phyloP scores from a whole-genome alignment of 1,140 invertebrate species.

The Zaprionus africanus region DNA sequence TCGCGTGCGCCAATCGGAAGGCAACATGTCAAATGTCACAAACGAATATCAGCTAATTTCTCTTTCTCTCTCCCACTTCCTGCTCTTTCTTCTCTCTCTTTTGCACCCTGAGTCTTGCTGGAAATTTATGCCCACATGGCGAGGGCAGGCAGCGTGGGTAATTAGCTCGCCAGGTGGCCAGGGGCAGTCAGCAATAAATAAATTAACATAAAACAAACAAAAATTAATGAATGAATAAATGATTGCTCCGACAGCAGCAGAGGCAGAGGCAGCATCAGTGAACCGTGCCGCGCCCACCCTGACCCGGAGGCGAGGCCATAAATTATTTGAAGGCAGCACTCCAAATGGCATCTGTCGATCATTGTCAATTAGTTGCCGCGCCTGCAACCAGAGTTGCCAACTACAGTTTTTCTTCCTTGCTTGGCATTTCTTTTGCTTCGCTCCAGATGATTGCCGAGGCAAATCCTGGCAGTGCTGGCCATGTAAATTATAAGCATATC shows the following conservation, averaged over 20 bases:
- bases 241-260: conserved; percentile 47
- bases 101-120: conserved; percentile 4
- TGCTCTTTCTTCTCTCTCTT: not conserved
- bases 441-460: not conserved
- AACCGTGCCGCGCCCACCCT: not conserved
- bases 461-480: conserved; percentile 22
- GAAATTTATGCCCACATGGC: conserved; percentile 68
- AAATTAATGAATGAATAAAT: conserved; percentile 83
- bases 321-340: conserved; percentile 63
- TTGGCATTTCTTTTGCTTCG: conserved; percentile 14
- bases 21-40: conserved; percentile 74
- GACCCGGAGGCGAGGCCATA: conserved; percentile 40
- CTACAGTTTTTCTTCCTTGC: conserved; percentile 8
- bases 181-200: conserved; percentile 67
- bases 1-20: conserved; percentile 75
- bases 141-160: conserved; percentile 44
- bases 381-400: conserved; percentile 17
- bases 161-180: conserved; percentile 66
- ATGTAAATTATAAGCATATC: conserved; percentile 49
- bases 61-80: conserved; percentile 10
- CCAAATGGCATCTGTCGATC: conserved; percentile 77
- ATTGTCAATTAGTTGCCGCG: conserved; percentile 67
- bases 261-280: not conserved
- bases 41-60: conserved; percentile 48
- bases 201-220: conserved; percentile 82